A percentile compares a stretch with the other conserved stretches of the same genome.
phyloP scores from a whole-genome alignment of 2,888 invertebrate genomes.

The Eueremaeus valkanovi region DNA sequence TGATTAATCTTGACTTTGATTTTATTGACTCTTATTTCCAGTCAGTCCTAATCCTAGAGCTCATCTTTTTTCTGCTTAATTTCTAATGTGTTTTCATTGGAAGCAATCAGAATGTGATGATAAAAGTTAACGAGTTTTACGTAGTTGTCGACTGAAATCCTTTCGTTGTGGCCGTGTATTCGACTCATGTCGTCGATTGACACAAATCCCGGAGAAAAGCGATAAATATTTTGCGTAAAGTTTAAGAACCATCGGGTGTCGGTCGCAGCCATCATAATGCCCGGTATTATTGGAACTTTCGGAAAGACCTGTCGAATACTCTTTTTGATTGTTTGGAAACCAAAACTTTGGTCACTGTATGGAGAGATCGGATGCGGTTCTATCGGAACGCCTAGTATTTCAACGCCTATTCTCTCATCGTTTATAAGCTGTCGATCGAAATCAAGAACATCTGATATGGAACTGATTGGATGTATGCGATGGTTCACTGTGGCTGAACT shows the following conservation, averaged over 20 bases:
- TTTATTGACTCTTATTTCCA: background rate
- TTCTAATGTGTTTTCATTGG: conserved; percentile 49
- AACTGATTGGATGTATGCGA: conserved; percentile 53
- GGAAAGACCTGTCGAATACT: conserved; percentile 54
- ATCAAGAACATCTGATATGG: conserved; percentile 45
- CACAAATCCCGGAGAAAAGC: conserved; percentile 53
- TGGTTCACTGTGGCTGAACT: conserved; percentile 56
- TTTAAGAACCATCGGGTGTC: conserved; percentile 55
- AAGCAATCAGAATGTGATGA: conserved; percentile 54
- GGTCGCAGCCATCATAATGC: conserved; percentile 54
- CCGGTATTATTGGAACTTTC: conserved; percentile 53
- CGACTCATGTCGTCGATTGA: conserved; percentile 51
- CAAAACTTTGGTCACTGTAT: conserved; percentile 52
- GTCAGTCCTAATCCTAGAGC: conserved; percentile 11
- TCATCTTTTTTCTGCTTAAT: conserved; percentile 37
- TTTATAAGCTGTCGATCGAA: conserved; percentile 49
- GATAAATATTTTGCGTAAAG: conserved; percentile 54
- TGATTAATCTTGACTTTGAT: background rate
- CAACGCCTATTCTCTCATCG: conserved; percentile 47
- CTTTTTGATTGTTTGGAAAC: conserved; percentile 53
- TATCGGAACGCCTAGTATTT: conserved; percentile 41
- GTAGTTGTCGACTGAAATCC: conserved; percentile 55
- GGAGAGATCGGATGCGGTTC: conserved; percentile 54
- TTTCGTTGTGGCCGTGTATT: conserved; percentile 57
- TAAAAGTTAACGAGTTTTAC: conserved; percentile 56